Base-by-base conservation (phyloP, 2,113 vertebrate species). In the Mus pahari region DNA sequence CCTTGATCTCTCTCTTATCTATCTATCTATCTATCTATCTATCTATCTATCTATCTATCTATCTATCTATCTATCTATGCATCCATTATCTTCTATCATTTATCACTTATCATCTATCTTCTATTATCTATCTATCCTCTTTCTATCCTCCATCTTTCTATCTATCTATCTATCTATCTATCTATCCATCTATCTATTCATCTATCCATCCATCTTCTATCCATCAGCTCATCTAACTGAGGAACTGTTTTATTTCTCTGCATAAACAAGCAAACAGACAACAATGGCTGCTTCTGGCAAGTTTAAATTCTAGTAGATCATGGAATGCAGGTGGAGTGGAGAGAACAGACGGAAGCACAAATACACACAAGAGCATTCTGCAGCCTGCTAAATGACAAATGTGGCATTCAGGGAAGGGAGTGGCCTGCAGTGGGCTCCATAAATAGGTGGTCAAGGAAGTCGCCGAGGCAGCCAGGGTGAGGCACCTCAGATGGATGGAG, bases 211-310 rank as follows among this genome's bases (percentile, higher is more conserved):
- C 22, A 20, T 28, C 64, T 62, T 64, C 45, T 10, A 62, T 60
- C 10, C 3, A 60, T 82, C 12, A 4, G 39, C 24, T 39, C 5
- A 48, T 66, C 42, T n/a, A 39, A 31, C 55, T 83, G 36, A 81
- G 6, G 78, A 48, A 94, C 39, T 12, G 68, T 4, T 62, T 75
- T 71, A 94, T 82, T 31, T 74, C 42, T 48, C 42, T 66, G 5
- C 70, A 90, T 89, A 84, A 73, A 94, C 42, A 95, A 79, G 12
- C 68, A 50, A 39, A 50, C 39, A 48, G 6, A 68, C 28, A 86
- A 90, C 84, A 78, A 58, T 83, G 39, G 42, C 84, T 84, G n/a
- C n/a, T 31, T 75, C 86, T 50, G 77, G 62, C 64, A 87, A 90
- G 74, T 5, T 55, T 83, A 36, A 0, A 3, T 92, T 83, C 55